phyloP scores from a whole-genome alignment of 2,888 invertebrate species.

The Thyatira batis region DNA sequence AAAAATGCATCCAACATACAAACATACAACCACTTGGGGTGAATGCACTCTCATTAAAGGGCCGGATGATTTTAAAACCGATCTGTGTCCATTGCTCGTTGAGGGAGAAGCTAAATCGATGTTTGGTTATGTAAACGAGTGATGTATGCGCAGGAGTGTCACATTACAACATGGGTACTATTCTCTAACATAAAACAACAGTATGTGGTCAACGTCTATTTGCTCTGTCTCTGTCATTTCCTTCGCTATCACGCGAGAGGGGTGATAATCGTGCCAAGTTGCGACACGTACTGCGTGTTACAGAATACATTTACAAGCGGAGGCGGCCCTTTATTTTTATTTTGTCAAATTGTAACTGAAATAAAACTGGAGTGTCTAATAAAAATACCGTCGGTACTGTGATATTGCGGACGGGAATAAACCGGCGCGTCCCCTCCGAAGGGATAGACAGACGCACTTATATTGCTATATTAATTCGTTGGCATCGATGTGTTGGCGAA shows the following conservation, averaged over 20 bases:
- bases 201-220: no score
- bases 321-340: conserved; percentile 75
- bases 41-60: conserved; percentile 78
- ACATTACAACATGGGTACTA: conserved; percentile 47
- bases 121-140: conserved; percentile 19
- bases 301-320: conserved; percentile 25
- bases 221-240: no score
- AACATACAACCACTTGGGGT: conserved; percentile 62
- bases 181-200: conserved; percentile 20
- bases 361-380: conserved; percentile 77
- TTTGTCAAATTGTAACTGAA: conserved; percentile 82
- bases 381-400: conserved; percentile 78
- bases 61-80: conserved; percentile 53
- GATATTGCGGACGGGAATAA: conserved; percentile 78
- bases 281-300: conserved; percentile 58
- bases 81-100: conserved; percentile 43
- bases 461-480: no score
- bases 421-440: conserved; percentile 48
- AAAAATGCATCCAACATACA: conserved; percentile 55
- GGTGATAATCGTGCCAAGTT: no score
- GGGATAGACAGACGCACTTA: conserved; percentile 18
- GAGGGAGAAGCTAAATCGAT: neutral
- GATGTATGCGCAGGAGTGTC: conserved; percentile 51
- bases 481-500: no score
- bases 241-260: no score